Conservation (phyloP, 64 coral and sea anemone genomes). For the Montipora foliosa region DNA sequence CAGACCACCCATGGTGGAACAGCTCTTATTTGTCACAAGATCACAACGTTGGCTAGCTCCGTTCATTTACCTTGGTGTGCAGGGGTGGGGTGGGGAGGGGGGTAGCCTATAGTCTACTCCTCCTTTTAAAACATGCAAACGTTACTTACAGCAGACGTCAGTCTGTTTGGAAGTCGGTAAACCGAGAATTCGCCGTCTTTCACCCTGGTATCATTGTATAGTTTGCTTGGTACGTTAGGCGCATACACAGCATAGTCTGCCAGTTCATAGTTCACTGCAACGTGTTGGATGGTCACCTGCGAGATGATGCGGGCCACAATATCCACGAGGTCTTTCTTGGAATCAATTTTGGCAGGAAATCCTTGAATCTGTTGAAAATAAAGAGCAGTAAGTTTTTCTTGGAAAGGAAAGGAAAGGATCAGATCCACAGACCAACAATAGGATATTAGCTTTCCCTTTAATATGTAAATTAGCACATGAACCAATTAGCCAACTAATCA, state of each 20-base stretch:
- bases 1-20: too few relatives aligned
- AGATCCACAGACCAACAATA: too few relatives aligned
- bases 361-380: slow-evolving; percentile 41
- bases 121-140: neutral
- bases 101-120: too few relatives aligned
- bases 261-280: slow-evolving; percentile 32
- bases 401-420: too few relatives aligned
- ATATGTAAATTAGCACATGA: too few relatives aligned
- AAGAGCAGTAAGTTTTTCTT: neutral
- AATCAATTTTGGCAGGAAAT: slow-evolving; percentile 55
- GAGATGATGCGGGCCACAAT: slow-evolving; percentile 71
- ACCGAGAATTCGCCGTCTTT: slow-evolving; percentile 14
- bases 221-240: slow-evolving; percentile 64
- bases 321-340: slow-evolving; percentile 33
- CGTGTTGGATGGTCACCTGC: slow-evolving; percentile 35
- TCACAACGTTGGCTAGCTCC: too few relatives aligned
- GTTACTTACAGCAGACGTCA: slow-evolving; percentile 46
- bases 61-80: too few relatives aligned
- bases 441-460: too few relatives aligned
- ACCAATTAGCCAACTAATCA: neutral
- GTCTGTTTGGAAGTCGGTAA: slow-evolving; percentile 39
- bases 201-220: slow-evolving; percentile 68
- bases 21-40: too few relatives aligned
- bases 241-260: slow-evolving; percentile 60
- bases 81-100: too few relatives aligned